Evolutionary conservation across 2,113 vertebrate genomes (phyloP).

Genomic region (Chaetorhynchus papuensis): DNA sequence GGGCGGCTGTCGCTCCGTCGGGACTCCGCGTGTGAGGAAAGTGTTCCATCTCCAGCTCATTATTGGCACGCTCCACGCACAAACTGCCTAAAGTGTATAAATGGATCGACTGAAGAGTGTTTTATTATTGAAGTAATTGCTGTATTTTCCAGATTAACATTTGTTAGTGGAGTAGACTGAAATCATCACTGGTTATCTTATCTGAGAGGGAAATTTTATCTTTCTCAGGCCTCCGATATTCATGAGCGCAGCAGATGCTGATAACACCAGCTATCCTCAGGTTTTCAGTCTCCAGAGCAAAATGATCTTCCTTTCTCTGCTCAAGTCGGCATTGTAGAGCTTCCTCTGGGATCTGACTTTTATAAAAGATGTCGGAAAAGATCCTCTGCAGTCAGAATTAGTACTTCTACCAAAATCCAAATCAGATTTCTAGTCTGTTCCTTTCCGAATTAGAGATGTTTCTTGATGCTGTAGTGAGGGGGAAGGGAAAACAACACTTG

Average conservation of each 20-base stretch:
- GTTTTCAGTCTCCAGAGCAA: constrained; percentile 21
- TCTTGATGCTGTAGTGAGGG: not conserved
- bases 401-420: not conserved
- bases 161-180: not conserved
- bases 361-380: not conserved
- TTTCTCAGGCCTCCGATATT: not conserved
- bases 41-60: fast-evolving
- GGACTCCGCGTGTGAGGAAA: not conserved
- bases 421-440: not conserved
- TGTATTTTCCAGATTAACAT: not conserved
- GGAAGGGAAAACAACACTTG: not conserved
- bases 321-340: not conserved
- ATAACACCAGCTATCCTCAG: not conserved
- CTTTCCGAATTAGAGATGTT: not conserved
- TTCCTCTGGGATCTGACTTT: not conserved
- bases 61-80: fast-evolving
- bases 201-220: not conserved
- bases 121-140: not conserved
- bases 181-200: not conserved
- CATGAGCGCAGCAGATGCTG: not conserved
- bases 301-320: not conserved
- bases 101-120: not conserved
- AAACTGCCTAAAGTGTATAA: not conserved
- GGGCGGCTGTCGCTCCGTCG: fast-evolving
- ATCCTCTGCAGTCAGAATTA: not conserved